Evolutionary conservation across 92 coral and sea anemone species (phyloP), one percentile per base, ranked within the genome.

Genomic region (Chrysogorgia sp.): DNA sequence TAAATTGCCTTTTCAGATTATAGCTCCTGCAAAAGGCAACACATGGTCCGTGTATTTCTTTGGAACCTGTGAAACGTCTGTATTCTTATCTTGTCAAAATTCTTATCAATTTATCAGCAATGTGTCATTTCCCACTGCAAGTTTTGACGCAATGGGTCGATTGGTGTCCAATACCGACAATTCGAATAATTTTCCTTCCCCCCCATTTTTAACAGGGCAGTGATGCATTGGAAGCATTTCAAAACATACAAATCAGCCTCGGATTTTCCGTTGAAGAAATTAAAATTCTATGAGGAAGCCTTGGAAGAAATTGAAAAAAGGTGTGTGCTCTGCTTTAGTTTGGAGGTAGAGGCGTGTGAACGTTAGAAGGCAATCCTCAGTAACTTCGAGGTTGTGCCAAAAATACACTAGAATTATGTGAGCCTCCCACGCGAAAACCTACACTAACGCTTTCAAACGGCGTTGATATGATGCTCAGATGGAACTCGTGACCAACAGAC

Each of bases 91-190:
- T 56, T 56, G 26, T 23, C 63, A 56, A 14, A 56, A 56, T 43
- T 43, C 50, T 43, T 43, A 43, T 43, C 50, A 43, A 43, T 43
- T 43, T 43, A 43, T 43, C 50, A 56, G 9, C 21, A 56, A 56
- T 56, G 63, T 56, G 63, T 56, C 63, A 56, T 56, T 56, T 56
- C 63, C 21, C 63, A 56, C 63, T 56, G 63, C 26, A 56, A 14
- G 63, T 56, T 56, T 56, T 56, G 63, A 56, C 26, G 17, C 21
- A 56, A 14, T 56, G 26, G 17, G 26, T 56, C 21, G 63, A 14
- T 13, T 23, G 26, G 63, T 13, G 26, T 56, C 63, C 50, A 43
- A 43, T 43, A 43, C 50, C 50, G 50, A 43, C 50, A 43, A 43
- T 43, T 43, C 50, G 50, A 43, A 43, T 43, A 43, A 43, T 43